phyloP scores from a whole-genome alignment of 2,113 vertebrate genomes.

The Cyanoramphus novaezelandiae region DNA sequence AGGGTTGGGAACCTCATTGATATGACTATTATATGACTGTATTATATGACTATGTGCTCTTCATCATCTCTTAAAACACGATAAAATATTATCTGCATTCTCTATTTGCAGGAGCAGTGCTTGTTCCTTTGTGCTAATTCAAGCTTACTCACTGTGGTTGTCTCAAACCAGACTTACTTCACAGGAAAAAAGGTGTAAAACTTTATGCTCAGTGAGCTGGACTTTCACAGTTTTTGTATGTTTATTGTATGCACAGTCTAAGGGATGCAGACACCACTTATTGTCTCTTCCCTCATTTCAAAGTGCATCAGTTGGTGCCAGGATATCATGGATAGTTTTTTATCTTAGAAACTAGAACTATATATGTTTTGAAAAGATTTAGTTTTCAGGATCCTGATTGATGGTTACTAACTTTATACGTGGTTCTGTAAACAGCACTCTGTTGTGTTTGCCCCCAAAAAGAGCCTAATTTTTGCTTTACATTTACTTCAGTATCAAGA shows the following conservation, averaged over 20 bases:
- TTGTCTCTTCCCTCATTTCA: not conserved
- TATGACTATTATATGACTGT: too few species aligned
- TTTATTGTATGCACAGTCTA: not conserved
- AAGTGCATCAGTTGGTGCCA: not conserved
- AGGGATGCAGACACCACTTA: not conserved
- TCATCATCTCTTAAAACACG: not conserved
- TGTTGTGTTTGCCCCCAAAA: not conserved
- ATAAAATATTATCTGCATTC: not conserved
- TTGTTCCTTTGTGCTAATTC: accelerated
- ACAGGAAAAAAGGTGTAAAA: not conserved
- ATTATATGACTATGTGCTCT: not conserved
- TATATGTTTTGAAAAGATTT: not conserved
- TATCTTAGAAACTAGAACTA: not conserved
- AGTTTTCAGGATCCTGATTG: not conserved
- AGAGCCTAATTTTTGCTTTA: not conserved
- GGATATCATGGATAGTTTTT: not conserved
- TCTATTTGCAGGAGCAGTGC: not conserved
- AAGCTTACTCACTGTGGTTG: not conserved
- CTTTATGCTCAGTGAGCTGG: not conserved
- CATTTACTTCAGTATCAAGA: not conserved
- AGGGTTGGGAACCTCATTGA: not conserved
- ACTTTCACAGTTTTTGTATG: not conserved
- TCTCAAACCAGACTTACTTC: not conserved
- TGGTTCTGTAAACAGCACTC: not conserved
- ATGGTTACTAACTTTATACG: not conserved